Percentiles rank a stretch among this genome's conserved stretches.
phyloP scores from a whole-genome alignment of 2,797 vertebrate genomes.

The Chromis chromis region DNA sequence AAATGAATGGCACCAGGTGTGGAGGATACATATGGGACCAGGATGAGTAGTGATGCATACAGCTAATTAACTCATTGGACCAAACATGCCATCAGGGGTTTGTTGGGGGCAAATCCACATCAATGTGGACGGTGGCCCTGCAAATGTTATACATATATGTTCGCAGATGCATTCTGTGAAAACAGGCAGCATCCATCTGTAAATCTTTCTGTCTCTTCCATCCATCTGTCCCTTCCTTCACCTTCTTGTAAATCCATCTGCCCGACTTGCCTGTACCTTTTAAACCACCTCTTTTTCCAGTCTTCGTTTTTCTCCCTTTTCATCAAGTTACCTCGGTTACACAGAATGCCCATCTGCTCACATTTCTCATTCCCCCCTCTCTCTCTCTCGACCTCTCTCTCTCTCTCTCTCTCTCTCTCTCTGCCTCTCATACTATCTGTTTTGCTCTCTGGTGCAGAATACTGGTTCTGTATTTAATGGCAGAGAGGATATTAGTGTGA shows the following conservation, averaged over 20 bases:
- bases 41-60: slow-evolving; percentile 77
- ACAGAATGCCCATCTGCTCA: slow-evolving; percentile 74
- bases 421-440: slow-evolving; percentile 5
- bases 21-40: slow-evolving; percentile 68
- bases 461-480: slow-evolving; percentile 71
- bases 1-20: slow-evolving; percentile 81
- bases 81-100: slow-evolving; percentile 70
- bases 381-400: background rate
- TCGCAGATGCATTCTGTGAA: slow-evolving; percentile 57
- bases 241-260: slow-evolving; percentile 68
- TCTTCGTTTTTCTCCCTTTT: slow-evolving; percentile 58
- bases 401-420: background rate
- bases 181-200: slow-evolving; percentile 67
- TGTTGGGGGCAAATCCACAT: slow-evolving; percentile 58
- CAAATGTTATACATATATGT: slow-evolving; percentile 63
- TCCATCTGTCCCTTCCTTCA: slow-evolving; percentile 66
- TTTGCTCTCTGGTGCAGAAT: slow-evolving; percentile 57
- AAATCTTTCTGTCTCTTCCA: slow-evolving; percentile 59
- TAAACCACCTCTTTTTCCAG: slow-evolving; percentile 51
- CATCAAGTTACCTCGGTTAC: slow-evolving; percentile 65
- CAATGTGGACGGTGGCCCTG: slow-evolving; percentile 53
- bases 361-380: slow-evolving; percentile 31
- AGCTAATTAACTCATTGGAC: slow-evolving; percentile 78
- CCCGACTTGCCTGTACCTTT: slow-evolving; percentile 62
- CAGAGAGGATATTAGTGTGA: slow-evolving; percentile 67